Evolutionary conservation across 2,797 vertebrate species (phyloP).

Genomic region (Channallabes apus): DNA sequence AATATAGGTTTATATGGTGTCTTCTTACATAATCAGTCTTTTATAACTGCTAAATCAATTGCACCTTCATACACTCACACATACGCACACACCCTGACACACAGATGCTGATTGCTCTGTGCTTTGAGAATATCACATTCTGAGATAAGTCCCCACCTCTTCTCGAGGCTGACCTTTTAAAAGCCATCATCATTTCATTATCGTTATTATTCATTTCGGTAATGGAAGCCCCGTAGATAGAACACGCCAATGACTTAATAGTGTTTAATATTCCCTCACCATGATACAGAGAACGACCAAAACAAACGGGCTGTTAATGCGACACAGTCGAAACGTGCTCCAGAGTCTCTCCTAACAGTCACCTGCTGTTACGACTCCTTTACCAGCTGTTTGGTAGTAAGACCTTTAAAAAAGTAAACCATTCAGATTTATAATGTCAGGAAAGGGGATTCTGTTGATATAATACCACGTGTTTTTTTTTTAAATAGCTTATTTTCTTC

Average conservation of each 20-base stretch:
- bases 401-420: not conserved
- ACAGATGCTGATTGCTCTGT: conserved; percentile 5
- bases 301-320: not conserved
- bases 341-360: not conserved
- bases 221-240: not conserved
- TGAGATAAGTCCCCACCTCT: conserved; percentile 45
- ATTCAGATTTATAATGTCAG: not conserved
- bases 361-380: not conserved
- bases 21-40: conserved; percentile 5
- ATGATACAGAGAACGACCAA: not conserved
- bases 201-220: conserved; percentile 29
- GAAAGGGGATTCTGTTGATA: not conserved
- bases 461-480: not conserved
- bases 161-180: conserved; percentile 54
- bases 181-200: conserved; percentile 61
- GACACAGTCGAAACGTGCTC: not conserved
- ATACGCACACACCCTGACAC: not conserved
- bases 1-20: not conserved
- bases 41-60: conserved; percentile 23
- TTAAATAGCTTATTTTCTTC: not conserved
- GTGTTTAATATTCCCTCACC: conserved; percentile 5
- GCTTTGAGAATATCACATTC: conserved; percentile 24
- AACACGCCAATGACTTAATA: not conserved
- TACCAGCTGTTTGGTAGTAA: not conserved
- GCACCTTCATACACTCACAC: not conserved